Base-by-base conservation (phyloP, 2,113 vertebrate genomes). In the Microtus montanus region DNA sequence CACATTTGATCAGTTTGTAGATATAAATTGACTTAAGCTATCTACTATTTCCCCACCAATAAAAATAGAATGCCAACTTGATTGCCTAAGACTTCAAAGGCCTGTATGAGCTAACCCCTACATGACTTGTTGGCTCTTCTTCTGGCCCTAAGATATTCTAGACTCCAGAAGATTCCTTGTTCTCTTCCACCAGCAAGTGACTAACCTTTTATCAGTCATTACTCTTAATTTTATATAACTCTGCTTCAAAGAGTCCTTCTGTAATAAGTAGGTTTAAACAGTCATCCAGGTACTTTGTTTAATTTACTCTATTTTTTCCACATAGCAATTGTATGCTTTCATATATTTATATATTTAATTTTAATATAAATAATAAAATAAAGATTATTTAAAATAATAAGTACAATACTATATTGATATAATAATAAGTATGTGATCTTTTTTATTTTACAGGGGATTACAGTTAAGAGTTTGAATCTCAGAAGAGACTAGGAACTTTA, bases 21-120 rank as follows among this genome's bases (percentile, higher is more conserved):
- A 90, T 26, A 47, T 44, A 84, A 41, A 94, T 89, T 89, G 70
- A 70, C 47, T 87, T 82, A 92, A n/a, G 24, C 14, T 94, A 63
- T 83, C 28, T n/a, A 70, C n/a, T 38, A 33, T 33, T 79, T 94
- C 61, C 85, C 49, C 52, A 91, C 19, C 30, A 92, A 85, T 11
- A 61, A 77, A 17, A 87, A 64, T 89, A 82, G 80, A 94, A 82
- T 26, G 20, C 12, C 63, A 87, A 75, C 8, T 61, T 90, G 13
- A 58, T 74, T 68, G 2, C 41, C 84, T 35, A 30, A 41, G 17
- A 79, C 7, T 49, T 26, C 41, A 87, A 58, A 49, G 35, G 2
- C 38, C 58, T 63, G 41, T 20, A 54, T 15, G 75, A 44, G 58
- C 71, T 17, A 44, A 22, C 38, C 24, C 35, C 70, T 79, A 49